Evolutionary conservation across 2,888 invertebrate genomes (phyloP).

Genomic region (Enoplolaimus lenunculus): DNA sequence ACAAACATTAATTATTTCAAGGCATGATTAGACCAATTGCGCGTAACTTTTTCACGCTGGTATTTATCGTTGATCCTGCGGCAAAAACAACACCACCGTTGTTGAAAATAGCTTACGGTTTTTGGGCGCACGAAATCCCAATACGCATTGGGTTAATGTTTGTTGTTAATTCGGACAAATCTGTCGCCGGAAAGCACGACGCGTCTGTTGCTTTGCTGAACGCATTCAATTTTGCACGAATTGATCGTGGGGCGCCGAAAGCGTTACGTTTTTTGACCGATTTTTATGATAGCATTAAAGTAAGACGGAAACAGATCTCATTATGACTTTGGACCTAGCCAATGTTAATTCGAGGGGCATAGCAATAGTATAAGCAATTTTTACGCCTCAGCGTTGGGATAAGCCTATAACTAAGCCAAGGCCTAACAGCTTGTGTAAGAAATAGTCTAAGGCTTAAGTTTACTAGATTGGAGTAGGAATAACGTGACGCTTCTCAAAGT

Average conservation of each 20-base stretch:
- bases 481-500: no score
- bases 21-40: slow-evolving; percentile 44
- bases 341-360: no score
- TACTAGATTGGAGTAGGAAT: no score
- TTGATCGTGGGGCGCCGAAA: slow-evolving; percentile 56
- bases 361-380: no score
- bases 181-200: slow-evolving; percentile 52
- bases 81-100: slow-evolving; percentile 55
- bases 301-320: neutral
- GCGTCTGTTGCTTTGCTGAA: slow-evolving; percentile 68
- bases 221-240: slow-evolving; percentile 74
- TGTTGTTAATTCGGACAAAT: slow-evolving; percentile 48
- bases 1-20: no score
- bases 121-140: slow-evolving; percentile 77
- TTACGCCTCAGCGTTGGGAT: no score
- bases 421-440: no score
- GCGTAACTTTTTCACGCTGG: slow-evolving; percentile 52
- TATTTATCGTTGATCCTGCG: slow-evolving; percentile 71
- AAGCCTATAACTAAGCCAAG: no score
- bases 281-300: slow-evolving; percentile 11
- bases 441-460: no score
- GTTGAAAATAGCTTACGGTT: slow-evolving; percentile 71
- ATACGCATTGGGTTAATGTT: slow-evolving; percentile 71
- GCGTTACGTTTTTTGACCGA: slow-evolving; percentile 73
- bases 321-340: no score